Conservation (phyloP, 2,888 invertebrate species). For the Lutraria lutraria region DNA sequence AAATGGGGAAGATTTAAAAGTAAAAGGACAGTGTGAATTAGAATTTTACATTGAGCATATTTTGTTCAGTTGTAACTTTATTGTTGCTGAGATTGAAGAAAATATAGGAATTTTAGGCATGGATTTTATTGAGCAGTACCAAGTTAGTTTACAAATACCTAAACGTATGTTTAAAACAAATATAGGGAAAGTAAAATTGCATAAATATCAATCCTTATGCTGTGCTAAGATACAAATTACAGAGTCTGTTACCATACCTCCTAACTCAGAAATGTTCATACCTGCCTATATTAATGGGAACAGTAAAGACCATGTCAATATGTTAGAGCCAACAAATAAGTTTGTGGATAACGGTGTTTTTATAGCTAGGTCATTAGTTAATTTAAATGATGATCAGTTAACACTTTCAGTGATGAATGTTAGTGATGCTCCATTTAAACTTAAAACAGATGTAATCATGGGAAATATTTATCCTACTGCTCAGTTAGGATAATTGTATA, state of each 20-base stretch:
- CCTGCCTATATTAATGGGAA: slow-evolving; percentile 26
- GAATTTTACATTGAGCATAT: too few relatives aligned
- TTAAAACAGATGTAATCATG: slow-evolving; percentile 7
- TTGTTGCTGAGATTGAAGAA: too few relatives aligned
- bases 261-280: slow-evolving; percentile 30
- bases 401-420: slow-evolving; percentile 35
- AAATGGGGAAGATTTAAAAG: neutral
- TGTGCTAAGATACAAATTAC: slow-evolving; percentile 29
- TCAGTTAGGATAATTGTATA: too few relatives aligned
- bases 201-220: slow-evolving; percentile 3
- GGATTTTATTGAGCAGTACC: slow-evolving; percentile 25
- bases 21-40: too few relatives aligned
- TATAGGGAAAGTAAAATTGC: slow-evolving; percentile 23
- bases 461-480: neutral
- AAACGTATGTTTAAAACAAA: slow-evolving; percentile 9
- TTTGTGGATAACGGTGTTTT: slow-evolving; percentile 9
- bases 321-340: slow-evolving; percentile 1
- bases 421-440: neutral
- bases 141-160: slow-evolving; percentile 24
- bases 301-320: neutral
- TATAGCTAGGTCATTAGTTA: slow-evolving; percentile 25
- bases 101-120: slow-evolving; percentile 33
- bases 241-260: slow-evolving; percentile 24
- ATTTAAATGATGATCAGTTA: neutral
- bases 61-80: too few relatives aligned